These are phyloP conservation scores for Gnathochromis pfefferi DNA, from an alignment of 2,113 vertebrate species.

Conservation along the genomic window DNA sequence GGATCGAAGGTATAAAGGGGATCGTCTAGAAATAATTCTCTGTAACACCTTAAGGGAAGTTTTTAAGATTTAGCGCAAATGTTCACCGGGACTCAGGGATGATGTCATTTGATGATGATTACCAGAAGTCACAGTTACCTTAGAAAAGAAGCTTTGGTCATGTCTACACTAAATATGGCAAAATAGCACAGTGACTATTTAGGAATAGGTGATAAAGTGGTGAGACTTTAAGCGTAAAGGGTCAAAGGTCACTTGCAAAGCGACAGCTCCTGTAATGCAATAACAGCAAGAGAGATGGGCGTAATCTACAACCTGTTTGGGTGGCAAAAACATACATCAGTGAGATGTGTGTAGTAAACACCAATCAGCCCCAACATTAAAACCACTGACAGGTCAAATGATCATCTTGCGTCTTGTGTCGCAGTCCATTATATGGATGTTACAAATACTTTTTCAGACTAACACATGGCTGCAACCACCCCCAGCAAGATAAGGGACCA, in stretches of 20 bases:
- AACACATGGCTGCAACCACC: neutral
- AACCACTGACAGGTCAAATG: neutral
- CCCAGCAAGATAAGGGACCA: rapidly evolving
- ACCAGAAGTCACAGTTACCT: neutral
- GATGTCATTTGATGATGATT: neutral
- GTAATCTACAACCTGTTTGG: neutral
- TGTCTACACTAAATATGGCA: neutral
- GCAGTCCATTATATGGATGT: neutral
- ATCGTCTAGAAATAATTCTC: rapidly evolving
- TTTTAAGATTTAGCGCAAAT: neutral
- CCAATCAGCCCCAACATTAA: neutral
- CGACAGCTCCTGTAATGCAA: neutral
- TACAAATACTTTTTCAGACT: neutral
- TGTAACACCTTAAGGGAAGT: rapidly evolving
- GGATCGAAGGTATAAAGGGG: neutral
- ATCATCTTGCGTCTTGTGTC: neutral
- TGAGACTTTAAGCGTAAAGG: neutral
- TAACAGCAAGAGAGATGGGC: neutral
- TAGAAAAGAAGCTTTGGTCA: rapidly evolving
- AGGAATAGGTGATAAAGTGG: rapidly evolving
- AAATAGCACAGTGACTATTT: neutral
- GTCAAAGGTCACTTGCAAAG: neutral
- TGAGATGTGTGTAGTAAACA: neutral
- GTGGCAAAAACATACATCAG: neutral
- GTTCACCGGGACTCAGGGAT: neutral